Evolutionary conservation across 2,797 vertebrate genomes (phyloP), one percentile per base, ranked within the genome.

Genomic region (Phoxinus dragarum): DNA sequence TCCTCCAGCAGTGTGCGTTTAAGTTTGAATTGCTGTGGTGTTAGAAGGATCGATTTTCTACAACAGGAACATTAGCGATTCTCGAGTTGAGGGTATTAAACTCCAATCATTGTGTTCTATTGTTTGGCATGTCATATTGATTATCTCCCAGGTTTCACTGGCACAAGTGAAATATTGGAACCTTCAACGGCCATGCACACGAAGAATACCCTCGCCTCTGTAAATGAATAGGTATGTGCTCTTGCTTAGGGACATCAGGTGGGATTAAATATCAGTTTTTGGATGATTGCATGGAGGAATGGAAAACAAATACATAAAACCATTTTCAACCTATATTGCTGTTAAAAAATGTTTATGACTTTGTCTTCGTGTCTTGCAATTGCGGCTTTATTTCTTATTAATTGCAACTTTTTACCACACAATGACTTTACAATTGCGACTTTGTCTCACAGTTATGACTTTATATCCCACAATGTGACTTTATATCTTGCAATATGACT

Each of bases 31-130:
- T 21, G 56, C 91, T 90, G 90, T 82, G n/a, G 89, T 88, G 90
- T 90, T 88, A 89, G 91, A 75, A 75, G 88, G 88, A 95, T 96
- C 91, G 94, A 95, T 96, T 94, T 94, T 91, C 91, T 90, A 90
- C 93, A 93, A 93, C 91, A 90, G 92, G 94, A 94, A 94, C 94
- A 95, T 95, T 95, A 95, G 94, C 82, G 91, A 94, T 93, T 94
- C 94, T 93, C 59, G 86, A 94, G 94, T 93, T 93, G 67, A 91
- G 94, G 94, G 94, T 94, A 95, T 95, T 96, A 94, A 94, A 95
- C 94, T 95, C 93, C 94, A 94, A 95, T 96, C 93, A 94, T 93
- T 94, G 94, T 93, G 93, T 95, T 95, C 93, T 93, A 92, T 92
- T 90, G 82, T 95, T 96, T 95, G 89, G 90, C 91, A 89, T 92